phyloP scores from a whole-genome alignment of 2,888 invertebrate species.

The Galerucella calmariensis region DNA sequence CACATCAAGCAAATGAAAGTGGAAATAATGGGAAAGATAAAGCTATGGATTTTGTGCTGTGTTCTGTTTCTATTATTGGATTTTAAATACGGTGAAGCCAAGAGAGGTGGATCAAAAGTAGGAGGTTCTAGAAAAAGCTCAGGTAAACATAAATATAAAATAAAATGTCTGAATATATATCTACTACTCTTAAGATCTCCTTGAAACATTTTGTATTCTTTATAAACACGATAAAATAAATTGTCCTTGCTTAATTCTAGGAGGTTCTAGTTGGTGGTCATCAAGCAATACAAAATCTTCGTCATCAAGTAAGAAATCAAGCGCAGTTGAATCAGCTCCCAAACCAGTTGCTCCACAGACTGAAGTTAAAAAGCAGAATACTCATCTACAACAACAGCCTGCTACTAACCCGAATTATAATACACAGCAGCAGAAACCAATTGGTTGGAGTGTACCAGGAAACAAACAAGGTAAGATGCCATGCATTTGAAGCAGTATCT shows the following conservation, averaged over 20 bases:
- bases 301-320: slow-evolving; percentile 15
- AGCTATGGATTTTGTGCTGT: slow-evolving; percentile 39
- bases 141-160: slow-evolving; percentile 12
- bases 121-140: slow-evolving; percentile 36
- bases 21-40: slow-evolving; percentile 31
- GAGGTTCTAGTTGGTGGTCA: slow-evolving; percentile 42
- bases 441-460: slow-evolving; percentile 54
- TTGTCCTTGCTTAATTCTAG: neutral
- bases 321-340: slow-evolving; percentile 23
- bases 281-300: slow-evolving; percentile 40
- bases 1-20: neutral
- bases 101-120: slow-evolving; percentile 36
- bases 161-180: too few species aligned
- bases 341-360: slow-evolving; percentile 42
- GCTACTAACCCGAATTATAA: slow-evolving; percentile 38
- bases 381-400: slow-evolving; percentile 44
- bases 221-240: too few species aligned
- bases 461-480: slow-evolving; percentile 25
- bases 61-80: slow-evolving; percentile 34
- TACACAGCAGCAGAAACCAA: slow-evolving; percentile 42
- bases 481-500: too few species aligned
- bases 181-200: too few species aligned
- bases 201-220: too few species aligned
- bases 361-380: slow-evolving; percentile 47
- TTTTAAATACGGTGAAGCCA: slow-evolving; percentile 26